Conservation (phyloP, 2,888 invertebrate genomes). For the Ormyrus pomaceus region DNA sequence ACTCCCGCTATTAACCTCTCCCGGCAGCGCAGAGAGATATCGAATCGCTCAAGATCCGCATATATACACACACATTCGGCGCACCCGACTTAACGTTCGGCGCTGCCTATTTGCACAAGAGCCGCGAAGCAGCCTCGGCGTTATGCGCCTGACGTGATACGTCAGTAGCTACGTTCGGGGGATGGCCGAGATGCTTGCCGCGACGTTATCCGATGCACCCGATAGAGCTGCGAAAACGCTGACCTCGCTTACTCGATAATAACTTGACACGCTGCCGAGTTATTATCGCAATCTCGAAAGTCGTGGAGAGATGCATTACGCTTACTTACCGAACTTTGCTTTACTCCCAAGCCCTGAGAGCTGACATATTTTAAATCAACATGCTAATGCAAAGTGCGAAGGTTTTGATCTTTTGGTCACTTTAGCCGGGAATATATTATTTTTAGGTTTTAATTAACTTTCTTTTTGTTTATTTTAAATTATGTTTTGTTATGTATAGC, state of each 20-base stretch:
- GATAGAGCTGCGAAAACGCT: slow-evolving; percentile 21
- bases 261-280: slow-evolving; percentile 27
- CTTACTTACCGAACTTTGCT: neutral
- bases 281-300: slow-evolving; percentile 14
- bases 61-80: neutral
- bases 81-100: neutral
- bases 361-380: neutral
- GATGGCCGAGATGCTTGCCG: too few species aligned
- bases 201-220: too few species aligned
- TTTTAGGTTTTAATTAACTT: neutral
- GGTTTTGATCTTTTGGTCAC: too few species aligned
- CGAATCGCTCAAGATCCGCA: neutral
- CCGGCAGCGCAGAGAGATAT: neutral
- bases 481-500: too few species aligned
- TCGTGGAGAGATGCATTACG: slow-evolving; percentile 9
- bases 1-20: too few species aligned
- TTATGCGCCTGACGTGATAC: slow-evolving; percentile 14
- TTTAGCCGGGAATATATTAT: too few species aligned
- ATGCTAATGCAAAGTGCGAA: too few species aligned
- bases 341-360: neutral
- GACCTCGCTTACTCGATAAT: slow-evolving; percentile 40
- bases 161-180: slow-evolving; percentile 16
- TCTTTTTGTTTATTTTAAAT: neutral
- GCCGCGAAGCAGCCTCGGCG: neutral
- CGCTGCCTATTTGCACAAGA: slow-evolving; percentile 17